Percentiles rank a stretch among this genome's conserved stretches.
phyloP scores from a whole-genome alignment of 1,140 invertebrate genomes.

The Phocides pigmalion region DNA sequence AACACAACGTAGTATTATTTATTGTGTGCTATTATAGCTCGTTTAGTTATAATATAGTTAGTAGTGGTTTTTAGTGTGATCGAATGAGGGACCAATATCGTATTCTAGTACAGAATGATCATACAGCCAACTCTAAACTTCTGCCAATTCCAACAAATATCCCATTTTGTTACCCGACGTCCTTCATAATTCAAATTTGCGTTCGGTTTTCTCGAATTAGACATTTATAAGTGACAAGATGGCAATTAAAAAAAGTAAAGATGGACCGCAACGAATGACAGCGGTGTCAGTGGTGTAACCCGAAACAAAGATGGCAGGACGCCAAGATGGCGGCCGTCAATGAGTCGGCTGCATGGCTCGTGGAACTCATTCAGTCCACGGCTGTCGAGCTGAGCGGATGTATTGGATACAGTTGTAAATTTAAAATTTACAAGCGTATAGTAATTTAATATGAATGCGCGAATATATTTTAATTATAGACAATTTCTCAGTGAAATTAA shows the following conservation, averaged over 20 bases:
- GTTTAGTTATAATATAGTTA: too few relatives aligned
- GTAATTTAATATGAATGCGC: neutral
- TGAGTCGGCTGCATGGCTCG: constrained; percentile 33
- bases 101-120: too few relatives aligned
- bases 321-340: constrained; percentile 46
- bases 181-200: constrained; percentile 23
- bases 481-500: too few relatives aligned
- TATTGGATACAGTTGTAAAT: constrained; percentile 1
- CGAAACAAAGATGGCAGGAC: constrained; percentile 49
- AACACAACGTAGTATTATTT: too few relatives aligned
- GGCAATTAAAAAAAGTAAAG: constrained; percentile 29
- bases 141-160: constrained; percentile 2
- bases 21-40: too few relatives aligned
- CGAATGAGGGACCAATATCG: too few relatives aligned
- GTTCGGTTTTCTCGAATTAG: constrained; percentile 24
- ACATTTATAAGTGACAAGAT: constrained; percentile 26
- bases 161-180: constrained; percentile 11
- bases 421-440: neutral
- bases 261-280: constrained; percentile 35
- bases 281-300: constrained; percentile 40
- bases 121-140: neutral
- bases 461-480: too few relatives aligned
- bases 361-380: constrained; percentile 40
- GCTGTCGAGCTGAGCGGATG: constrained; percentile 25
- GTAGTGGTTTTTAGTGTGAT: too few relatives aligned